Evolutionary conservation across 2,888 invertebrate genomes (phyloP), one percentile per base, ranked within the genome.

Genomic region (Epinotia demarniana): DNA sequence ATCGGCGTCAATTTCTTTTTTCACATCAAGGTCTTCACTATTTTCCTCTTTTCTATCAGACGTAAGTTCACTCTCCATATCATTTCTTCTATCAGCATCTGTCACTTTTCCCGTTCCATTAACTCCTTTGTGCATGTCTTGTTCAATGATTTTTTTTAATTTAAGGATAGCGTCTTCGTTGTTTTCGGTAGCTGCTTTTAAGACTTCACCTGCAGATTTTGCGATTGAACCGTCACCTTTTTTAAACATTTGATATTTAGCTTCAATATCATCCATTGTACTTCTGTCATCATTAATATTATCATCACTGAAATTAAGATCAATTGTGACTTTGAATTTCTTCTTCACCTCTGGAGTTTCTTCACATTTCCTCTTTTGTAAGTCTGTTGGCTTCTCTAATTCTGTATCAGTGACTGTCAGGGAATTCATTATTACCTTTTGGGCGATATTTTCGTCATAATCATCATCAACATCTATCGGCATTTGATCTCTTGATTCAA

Each of bases 221-320:
- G 39, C 39, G 39, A 39, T 9, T 39, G 39, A 39, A 39, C 8
- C 39, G 8, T 39, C 39, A 39, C 9, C 39, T 1, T 53, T 53
- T 16, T 53, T n/a, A 8, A 53, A 53, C 53, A 53, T 53, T 53
- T 8, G n/a, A 53, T 53, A 53, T 53, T 53, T 53, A n/a, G 53
- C 53, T 39, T 39, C 39, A 53, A 53, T 53, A 53, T 53, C 53
- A 53, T 53, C 53, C 53, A 53, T 53, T n/a, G n/a, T 53, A n/a
- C n/a, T 53, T n/a, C 8, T n/a, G n/a, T 53, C 46, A 46, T 46
- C 53, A 53, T 39, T 8, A 39, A 39, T 39, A 39, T 39, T 39
- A 9, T 39, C 8, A 9, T 53, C 53, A n/a, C n/a, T n/a, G 16
- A 8, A 53, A 53, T 53, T 8, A 1, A n/a, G n/a, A 53, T 53